Evolutionary conservation across 2,113 vertebrate species (phyloP).

Genomic region (Salvelinus namaycush): DNA sequence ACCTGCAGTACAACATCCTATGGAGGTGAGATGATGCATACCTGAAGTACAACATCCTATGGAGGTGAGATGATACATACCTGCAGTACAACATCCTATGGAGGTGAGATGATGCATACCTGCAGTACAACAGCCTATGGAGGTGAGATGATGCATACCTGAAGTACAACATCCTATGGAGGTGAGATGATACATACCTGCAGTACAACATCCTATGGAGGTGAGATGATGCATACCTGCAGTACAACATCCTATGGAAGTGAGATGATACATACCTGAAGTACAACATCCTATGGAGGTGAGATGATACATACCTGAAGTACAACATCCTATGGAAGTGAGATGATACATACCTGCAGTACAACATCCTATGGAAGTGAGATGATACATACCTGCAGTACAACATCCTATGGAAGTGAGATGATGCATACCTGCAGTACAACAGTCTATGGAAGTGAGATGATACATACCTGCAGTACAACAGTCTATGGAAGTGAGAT

Average conservation of each 20-base stretch:
- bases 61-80: conserved; percentile 52
- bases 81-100: conserved; percentile 56
- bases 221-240: conserved; percentile 50
- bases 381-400: conserved; percentile 17
- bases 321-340: conserved; percentile 49
- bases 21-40: conserved; percentile 40
- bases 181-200: conserved; percentile 48
- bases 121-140: conserved; percentile 56
- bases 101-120: conserved; percentile 40
- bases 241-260: conserved; percentile 11
- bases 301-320: conserved; percentile 50
- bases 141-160: conserved; percentile 39
- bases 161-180: conserved; percentile 56
- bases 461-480: conserved; percentile 22
- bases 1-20: conserved; percentile 30
- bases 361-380: conserved; percentile 61
- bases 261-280: conserved; percentile 39
- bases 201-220: conserved; percentile 60
- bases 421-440: conserved; percentile 47
- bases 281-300: conserved; percentile 58
- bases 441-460: conserved; percentile 20
- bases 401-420: conserved; percentile 61
- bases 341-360: conserved; percentile 32
- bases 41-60: conserved; percentile 50
- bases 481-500: conserved; percentile 63